Base-by-base conservation (phyloP, 2,888 invertebrate species). In the Zaprionus obscuricornis region DNA sequence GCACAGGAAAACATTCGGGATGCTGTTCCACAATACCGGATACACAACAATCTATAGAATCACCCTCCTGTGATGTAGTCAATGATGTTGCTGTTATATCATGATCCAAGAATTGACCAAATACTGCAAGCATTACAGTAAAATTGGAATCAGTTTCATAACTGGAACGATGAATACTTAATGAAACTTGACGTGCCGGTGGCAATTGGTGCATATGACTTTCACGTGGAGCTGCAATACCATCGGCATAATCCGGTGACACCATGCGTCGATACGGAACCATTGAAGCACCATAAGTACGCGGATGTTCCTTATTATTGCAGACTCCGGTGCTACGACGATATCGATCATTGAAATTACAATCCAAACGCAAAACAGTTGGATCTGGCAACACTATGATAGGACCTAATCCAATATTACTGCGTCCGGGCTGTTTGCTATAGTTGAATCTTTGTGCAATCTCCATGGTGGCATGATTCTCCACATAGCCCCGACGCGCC, bases 31-130 rank as follows among this genome's bases (percentile, higher is more conserved):
- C 81, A 0, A 47, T 58, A 0, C 88, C 72, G 0, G 87, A 68
- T 0, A 71, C 66, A 84, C 96, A 96, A 87, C 96, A 96, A 0
- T 95, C 92, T 6, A 96, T 93, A 0, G 94, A 92, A 6, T 91
- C 92, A 26, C 94, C 95, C 86, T 96, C 94, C 47, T 91, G 89
- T 1, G 95, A 94, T 85, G 94, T 94, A 74, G 93, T 95, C 4
- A 95, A 90, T 0, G 96, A 96, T 0, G 96, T 96, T 3, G 96
- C 95, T 0, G 96, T 96, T 50, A 97, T 94, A 72, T 97, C 97
- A 73, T 97, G 96, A 88, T 96, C 96, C 8, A 97, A 86, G 89
- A 97, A 96, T 90, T 97, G 96, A 0, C 96, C 97, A 92, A 96
- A 97, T 2, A 96, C 95, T 0, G 96, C 96, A 60, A 96, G 88